Base-by-base conservation (phyloP, 2,797 vertebrate species). In the Thunnus albacares region DNA sequence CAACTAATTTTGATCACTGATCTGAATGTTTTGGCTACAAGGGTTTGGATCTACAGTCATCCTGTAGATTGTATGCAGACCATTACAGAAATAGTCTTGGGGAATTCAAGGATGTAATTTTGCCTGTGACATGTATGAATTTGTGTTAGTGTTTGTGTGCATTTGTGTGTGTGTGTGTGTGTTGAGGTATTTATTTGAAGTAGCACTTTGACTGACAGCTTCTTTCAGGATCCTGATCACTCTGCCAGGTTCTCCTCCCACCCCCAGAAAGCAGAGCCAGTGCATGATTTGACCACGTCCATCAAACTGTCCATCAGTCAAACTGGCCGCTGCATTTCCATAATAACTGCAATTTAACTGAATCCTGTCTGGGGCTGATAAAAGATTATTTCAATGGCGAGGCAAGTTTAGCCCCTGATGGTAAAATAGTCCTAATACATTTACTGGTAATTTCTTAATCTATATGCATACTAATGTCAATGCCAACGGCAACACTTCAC, bases 141-240 rank as follows among this genome's bases (percentile, higher is more conserved):
- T 65, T 30, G 43, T 67, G 43, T 0, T 28, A 14, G 15, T 59
- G 15, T 33, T 7, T 52, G n/a, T 10, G 17, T 24, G 49, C 24
- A 1, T 41, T 5, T 43, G 10, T 45, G 14, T 59, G 0, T 2
- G 20, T 52, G 18, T 63, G 0, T 2, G n/a, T 52, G 20, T 63
- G 30, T 33, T 38, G 5, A 51, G 26, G 63, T 65, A 73, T 78
- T 74, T 74, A 53, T 43, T 43, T 43, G 41, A 43, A 12, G 41
- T 43, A 79, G 70, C 65, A 22, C 20, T 80, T 71, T 90, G 78
- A 90, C 20, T 83, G 86, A 88, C 86, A 90, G 71, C 59, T 68
- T 80, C 79, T 79, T 74, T 85, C 71, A 71, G 59, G 55, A 68
- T 62, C 49, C 61, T 24, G 38, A 84, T 79, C 33, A 56, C 56